Evolutionary conservation across 1,140 invertebrate genomes (phyloP), one percentile per base, ranked within the genome.

Genomic region (Acyrthosiphon pisum): DNA sequence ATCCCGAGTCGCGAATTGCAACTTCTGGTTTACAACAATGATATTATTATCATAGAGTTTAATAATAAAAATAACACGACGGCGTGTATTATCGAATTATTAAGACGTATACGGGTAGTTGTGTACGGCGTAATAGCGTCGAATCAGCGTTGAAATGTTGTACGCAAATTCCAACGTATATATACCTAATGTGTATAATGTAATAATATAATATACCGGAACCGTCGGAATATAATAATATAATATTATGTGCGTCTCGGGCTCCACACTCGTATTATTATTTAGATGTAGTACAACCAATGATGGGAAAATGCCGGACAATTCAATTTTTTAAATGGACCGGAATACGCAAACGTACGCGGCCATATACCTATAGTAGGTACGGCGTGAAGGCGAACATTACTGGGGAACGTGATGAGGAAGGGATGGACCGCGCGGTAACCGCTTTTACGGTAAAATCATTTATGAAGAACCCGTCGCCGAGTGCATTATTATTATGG

Each of bases 391-490:
- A 92, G 46, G 46, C 8, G 76, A 18, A 35, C 11, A 37, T 81
- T 83, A 83, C 50, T 50, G 20, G 68, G 46, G 30, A 30, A 92
- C 68, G 68, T 50, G 88, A n/a, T n/a, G n/a, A n/a, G n/a, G n/a
- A n/a, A 23, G 56, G 90, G 90, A 91, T 46, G 26, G 68, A 83
- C 89, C 18, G 41, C 41, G 68, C 22, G 23, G 48, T 90, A 35
- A 91, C 30, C 44, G 22, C 11, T 91, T 91, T 91, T 91, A 81
- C 30, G 14, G n/a, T 18, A 11, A 53, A 92, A 92, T 41, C n/a
- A 50, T 92, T 92, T 92, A 83, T 48, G 76, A 92, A 92, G 60
- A 46, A 37, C 60, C 53, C 87, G 48, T 53, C 7, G 46, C 30
- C 7, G 46, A 23, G 35, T 35, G n/a, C 46, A 44, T 86, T 44